Evolutionary conservation across 2,888 invertebrate species (phyloP).

Genomic region (Cryptosula pallasiana): DNA sequence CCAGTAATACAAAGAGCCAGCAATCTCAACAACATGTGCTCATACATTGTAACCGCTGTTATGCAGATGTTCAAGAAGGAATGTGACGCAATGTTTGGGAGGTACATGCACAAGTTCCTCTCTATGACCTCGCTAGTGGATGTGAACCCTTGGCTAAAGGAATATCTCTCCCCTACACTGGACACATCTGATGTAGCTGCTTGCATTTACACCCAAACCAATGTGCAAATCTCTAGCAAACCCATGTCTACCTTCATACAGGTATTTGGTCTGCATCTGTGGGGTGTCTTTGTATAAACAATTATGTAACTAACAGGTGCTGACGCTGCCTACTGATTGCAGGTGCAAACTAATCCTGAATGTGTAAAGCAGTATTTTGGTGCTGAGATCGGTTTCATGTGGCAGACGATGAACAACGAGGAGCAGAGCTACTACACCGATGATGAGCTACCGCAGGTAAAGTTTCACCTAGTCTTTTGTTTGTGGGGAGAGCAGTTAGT

Average conservation of each 20-base stretch:
- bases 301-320: neutral
- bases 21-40: too few species aligned
- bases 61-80: neutral
- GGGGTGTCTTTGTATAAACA: neutral
- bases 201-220: conserved; percentile 37
- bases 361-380: conserved; percentile 30
- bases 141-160: conserved; percentile 42
- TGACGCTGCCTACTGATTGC: neutral
- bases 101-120: conserved; percentile 34
- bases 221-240: conserved; percentile 42
- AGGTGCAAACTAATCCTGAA: conserved; percentile 2
- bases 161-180: conserved; percentile 39
- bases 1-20: too few species aligned
- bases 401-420: conserved; percentile 43
- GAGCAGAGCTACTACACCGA: conserved; percentile 14
- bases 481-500: too few species aligned
- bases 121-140: conserved; percentile 40
- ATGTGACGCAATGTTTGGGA: neutral
- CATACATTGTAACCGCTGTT: too few species aligned
- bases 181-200: conserved; percentile 25
- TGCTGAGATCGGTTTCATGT: conserved; percentile 42
- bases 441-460: neutral
- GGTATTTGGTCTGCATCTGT: conserved; percentile 34
- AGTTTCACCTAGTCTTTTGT: too few species aligned
- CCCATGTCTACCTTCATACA: conserved; percentile 47